Percentiles rank a stretch among this genome's conserved stretches.
phyloP scores from a whole-genome alignment of 2,888 invertebrate species.

The Euspilapteryx auroguttella region DNA sequence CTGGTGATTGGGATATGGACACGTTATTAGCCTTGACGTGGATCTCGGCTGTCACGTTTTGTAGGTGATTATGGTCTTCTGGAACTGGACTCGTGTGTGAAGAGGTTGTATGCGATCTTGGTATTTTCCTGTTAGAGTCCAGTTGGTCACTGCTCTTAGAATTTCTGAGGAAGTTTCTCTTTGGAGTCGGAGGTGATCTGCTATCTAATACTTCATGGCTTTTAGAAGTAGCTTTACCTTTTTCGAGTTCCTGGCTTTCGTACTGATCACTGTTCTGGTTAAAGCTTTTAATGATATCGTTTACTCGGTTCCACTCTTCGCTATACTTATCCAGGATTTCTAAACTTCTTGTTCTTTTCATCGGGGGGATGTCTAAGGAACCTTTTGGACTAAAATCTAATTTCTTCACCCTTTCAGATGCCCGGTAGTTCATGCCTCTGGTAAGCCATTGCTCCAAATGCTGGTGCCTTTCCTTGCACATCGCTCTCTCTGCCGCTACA shows the following conservation, averaged over 20 bases:
- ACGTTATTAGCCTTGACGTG: constrained; percentile 43
- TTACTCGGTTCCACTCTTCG: constrained; percentile 44
- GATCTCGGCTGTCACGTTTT: constrained; percentile 48
- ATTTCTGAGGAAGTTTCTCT: constrained; percentile 28
- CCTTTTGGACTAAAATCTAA: constrained; percentile 54
- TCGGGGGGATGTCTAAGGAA: constrained; percentile 54
- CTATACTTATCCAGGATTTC: constrained; percentile 64
- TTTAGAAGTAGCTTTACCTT: constrained; percentile 42
- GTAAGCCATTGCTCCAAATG: constrained; percentile 73
- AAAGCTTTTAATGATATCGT: constrained; percentile 32
- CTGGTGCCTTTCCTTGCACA: constrained; percentile 65
- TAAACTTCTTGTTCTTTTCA: constrained; percentile 71
- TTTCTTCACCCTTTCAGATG: constrained; percentile 49
- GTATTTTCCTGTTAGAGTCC: constrained; percentile 30
- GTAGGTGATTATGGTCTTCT: constrained; percentile 18
- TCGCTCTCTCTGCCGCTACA: constrained; percentile 64
- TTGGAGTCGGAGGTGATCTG: constrained; percentile 22
- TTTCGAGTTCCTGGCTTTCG: constrained; percentile 36
- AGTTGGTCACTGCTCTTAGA: constrained; percentile 45
- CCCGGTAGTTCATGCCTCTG: constrained; percentile 64
- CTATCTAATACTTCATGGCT: constrained; percentile 52
- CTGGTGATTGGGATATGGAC: constrained; percentile 39
- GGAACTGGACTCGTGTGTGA: constrained; percentile 14
- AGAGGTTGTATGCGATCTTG: constrained; percentile 3
- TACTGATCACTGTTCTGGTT: constrained; percentile 35